Evolutionary conservation across 2,113 vertebrate genomes (phyloP).

Genomic region (Osmerus eperlanus): DNA sequence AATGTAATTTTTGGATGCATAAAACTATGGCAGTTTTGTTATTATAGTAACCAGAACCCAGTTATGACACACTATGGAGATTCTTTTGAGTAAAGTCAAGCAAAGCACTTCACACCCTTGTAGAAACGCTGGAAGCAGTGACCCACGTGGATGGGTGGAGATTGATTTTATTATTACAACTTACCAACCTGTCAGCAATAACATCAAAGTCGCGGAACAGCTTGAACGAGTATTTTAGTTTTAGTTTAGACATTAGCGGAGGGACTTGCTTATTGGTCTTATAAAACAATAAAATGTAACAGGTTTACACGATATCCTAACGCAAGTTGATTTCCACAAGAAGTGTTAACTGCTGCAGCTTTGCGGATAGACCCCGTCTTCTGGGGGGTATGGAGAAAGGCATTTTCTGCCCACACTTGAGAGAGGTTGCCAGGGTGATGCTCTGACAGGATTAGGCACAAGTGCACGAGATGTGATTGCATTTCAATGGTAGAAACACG

Average conservation of each 20-base stretch:
- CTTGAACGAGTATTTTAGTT: conserved; percentile 47
- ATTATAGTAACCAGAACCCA: neutral
- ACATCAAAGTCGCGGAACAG: conserved; percentile 59
- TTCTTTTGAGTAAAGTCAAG: neutral
- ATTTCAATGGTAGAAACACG: conserved; percentile 74
- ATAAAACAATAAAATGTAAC: conserved; percentile 54
- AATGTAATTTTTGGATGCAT: neutral
- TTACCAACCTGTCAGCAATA: conserved; percentile 57
- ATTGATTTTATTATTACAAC: conserved; percentile 61
- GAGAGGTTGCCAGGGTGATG: conserved; percentile 70
- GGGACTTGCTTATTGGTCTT: conserved; percentile 47
- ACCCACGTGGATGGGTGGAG: conserved; percentile 34
- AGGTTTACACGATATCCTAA: conserved; percentile 38
- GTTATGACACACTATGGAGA: neutral
- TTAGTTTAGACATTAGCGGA: conserved; percentile 45
- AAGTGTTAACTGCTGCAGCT: conserved; percentile 10
- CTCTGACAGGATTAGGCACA: conserved; percentile 79
- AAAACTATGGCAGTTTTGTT: neutral
- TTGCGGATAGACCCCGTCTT: conserved; percentile 11
- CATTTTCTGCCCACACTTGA: conserved; percentile 51
- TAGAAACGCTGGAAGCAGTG: conserved; percentile 19
- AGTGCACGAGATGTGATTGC: conserved; percentile 77
- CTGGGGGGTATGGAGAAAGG: conserved; percentile 17
- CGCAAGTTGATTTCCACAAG: conserved; percentile 21
- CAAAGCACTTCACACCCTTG: neutral